Percentiles rank a stretch among this genome's conserved stretches.
phyloP scores from a whole-genome alignment of 2,113 vertebrate genomes.

The Lepidothrix coronata region DNA sequence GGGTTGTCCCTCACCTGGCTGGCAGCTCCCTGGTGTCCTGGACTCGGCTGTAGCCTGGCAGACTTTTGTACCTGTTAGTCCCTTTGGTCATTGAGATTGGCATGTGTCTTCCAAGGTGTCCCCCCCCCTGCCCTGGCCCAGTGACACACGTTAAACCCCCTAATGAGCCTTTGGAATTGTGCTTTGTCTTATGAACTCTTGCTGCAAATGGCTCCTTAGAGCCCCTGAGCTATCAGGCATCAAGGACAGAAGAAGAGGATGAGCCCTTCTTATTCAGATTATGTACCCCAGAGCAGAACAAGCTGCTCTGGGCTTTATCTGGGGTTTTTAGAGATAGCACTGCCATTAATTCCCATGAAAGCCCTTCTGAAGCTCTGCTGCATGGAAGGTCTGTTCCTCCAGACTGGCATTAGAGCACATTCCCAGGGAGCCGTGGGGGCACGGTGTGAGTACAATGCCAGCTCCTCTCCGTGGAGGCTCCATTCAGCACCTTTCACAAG shows the following conservation, averaged over 20 bases:
- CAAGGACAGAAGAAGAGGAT: neutral
- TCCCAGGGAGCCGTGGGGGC: neutral
- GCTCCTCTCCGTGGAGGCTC: neutral
- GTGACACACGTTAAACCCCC: neutral
- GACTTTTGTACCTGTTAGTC: neutral
- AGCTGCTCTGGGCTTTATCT: neutral
- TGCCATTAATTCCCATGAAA: neutral
- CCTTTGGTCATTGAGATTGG: neutral
- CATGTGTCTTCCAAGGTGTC: neutral
- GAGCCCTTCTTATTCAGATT: neutral
- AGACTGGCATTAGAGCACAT: neutral
- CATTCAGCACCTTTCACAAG: slow-evolving; percentile 18
- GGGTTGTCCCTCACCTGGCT: neutral
- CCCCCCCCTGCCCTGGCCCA: neutral
- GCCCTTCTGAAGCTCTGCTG: neutral
- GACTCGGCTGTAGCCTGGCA: neutral
- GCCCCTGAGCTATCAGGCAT: neutral
- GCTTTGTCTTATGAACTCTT: neutral
- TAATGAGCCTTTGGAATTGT: neutral
- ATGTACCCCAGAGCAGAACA: neutral
- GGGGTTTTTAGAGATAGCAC: neutral
- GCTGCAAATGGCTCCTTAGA: neutral
- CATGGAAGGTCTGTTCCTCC: neutral
- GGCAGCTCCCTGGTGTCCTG: neutral
- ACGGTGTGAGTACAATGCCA: neutral